phyloP scores from a whole-genome alignment of 2,797 vertebrate species.

The Argentina silus region DNA sequence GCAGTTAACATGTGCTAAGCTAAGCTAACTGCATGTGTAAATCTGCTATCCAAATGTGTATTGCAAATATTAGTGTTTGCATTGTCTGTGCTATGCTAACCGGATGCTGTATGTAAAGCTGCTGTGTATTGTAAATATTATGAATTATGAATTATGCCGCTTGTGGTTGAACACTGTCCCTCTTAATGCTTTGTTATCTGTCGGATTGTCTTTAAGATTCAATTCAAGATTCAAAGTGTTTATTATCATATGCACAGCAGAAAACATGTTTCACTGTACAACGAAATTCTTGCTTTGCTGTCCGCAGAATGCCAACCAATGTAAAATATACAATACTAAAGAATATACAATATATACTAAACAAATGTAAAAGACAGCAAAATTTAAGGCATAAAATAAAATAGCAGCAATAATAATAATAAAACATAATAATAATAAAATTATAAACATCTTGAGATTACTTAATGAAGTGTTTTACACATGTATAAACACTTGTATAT shows the following conservation, averaged over 20 bases:
- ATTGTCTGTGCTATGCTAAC: background rate
- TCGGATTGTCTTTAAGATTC: slow-evolving; percentile 21
- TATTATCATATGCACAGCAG: too few relatives aligned
- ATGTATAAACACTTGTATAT: background rate
- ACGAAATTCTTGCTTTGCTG: too few relatives aligned
- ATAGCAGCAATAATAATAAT: too few relatives aligned
- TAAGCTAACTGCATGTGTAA: slow-evolving; percentile 4
- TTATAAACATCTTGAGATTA: slow-evolving; percentile 23
- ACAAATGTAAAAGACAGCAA: too few relatives aligned
- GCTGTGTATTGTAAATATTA: slow-evolving; percentile 17
- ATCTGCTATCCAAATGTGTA: background rate
- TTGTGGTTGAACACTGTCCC: background rate
- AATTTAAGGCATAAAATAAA: too few relatives aligned
- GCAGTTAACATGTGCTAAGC: background rate
- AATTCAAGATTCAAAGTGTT: too few relatives aligned
- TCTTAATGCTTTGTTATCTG: background rate
- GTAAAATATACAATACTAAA: too few relatives aligned
- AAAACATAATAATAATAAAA: too few relatives aligned
- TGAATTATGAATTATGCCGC: background rate
- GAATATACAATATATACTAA: too few relatives aligned
- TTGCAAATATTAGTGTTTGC: slow-evolving; percentile 46
- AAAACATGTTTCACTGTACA: too few relatives aligned
- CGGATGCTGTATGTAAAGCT: background rate
- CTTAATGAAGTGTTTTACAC: slow-evolving; percentile 15
- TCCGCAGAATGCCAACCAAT: too few relatives aligned